These are phyloP conservation scores for Saturnia japonica DNA, from an alignment of 2,888 invertebrate genomes.

Conservation along the genomic window DNA sequence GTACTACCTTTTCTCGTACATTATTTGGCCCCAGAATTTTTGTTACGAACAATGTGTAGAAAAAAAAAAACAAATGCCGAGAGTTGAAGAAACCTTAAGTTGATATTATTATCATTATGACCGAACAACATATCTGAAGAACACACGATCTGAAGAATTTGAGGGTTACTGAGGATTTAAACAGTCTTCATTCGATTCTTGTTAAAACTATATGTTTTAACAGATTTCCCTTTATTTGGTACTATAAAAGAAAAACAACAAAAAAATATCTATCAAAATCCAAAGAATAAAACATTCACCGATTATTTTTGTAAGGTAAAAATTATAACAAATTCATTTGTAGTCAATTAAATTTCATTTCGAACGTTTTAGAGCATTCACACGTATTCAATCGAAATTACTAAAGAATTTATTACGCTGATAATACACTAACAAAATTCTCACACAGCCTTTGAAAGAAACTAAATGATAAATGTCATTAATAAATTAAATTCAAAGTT, in stretches of 20 bases:
- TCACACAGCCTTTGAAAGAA: background rate
- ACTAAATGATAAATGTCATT: background rate
- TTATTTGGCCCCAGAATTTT: conserved; percentile 72
- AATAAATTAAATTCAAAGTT: background rate
- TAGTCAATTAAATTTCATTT: conserved; percentile 54
- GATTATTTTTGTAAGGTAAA: conserved; percentile 51
- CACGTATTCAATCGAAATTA: conserved; percentile 21
- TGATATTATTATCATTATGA: background rate
- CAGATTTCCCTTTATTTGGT: conserved; percentile 40
- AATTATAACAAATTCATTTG: conserved; percentile 57
- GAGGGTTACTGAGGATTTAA: background rate
- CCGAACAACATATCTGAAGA: background rate
- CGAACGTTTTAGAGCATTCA: conserved; percentile 25
- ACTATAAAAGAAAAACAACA: conserved; percentile 45
- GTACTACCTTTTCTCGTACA: conserved; percentile 73
- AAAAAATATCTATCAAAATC: conserved; percentile 52
- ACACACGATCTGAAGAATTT: background rate
- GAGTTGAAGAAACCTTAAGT: background rate
- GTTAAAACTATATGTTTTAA: conserved; percentile 27
- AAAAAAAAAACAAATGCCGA: background rate
- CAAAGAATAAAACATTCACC: conserved; percentile 54
- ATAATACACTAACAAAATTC: background rate
- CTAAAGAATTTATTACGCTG: background rate
- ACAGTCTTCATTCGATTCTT: conserved; percentile 8
- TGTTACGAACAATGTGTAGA: conserved; percentile 41